Evolutionary conservation across 2,888 invertebrate species (phyloP).

Genomic region (Omphaloscelis lunosa): DNA sequence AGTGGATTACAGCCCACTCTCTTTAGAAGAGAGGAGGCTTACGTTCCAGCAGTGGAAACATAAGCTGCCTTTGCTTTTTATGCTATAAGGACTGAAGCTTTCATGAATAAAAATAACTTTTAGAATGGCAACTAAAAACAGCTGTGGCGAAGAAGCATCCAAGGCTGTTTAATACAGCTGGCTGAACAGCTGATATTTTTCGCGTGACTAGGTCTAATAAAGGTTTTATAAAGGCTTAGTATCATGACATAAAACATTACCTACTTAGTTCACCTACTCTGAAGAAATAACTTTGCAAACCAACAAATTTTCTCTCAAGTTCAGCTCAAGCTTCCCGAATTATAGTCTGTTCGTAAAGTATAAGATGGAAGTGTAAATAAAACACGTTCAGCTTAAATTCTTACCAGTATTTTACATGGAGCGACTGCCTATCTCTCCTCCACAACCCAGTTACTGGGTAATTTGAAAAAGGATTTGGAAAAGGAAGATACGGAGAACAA

Average conservation of each 20-base stretch:
- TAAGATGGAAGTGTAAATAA: not conserved
- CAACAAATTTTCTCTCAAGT: not conserved
- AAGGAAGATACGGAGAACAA: too few species aligned
- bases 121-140: constrained; percentile 7
- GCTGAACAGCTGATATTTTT: constrained; percentile 20
- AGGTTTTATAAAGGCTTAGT: not conserved
- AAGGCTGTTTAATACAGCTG: constrained; percentile 29
- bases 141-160: constrained; percentile 10
- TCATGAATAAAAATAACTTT: not conserved
- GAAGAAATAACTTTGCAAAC: not conserved
- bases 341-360: not conserved
- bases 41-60: too few species aligned
- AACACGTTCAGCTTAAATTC: not conserved
- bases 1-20: too few species aligned
- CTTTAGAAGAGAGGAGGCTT: too few species aligned
- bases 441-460: too few species aligned
- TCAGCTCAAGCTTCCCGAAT: not conserved
- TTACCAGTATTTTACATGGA: too few species aligned
- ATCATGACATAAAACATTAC: not conserved
- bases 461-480: too few species aligned
- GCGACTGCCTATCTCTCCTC: too few species aligned
- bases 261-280: not conserved
- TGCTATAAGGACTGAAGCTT: not conserved
- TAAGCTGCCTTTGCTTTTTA: too few species aligned
- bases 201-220: constrained; percentile 17